Percentiles rank a stretch among this genome's conserved stretches.
phyloP scores from a whole-genome alignment of 1,140 invertebrate species.

The Heliconius nattereri region DNA sequence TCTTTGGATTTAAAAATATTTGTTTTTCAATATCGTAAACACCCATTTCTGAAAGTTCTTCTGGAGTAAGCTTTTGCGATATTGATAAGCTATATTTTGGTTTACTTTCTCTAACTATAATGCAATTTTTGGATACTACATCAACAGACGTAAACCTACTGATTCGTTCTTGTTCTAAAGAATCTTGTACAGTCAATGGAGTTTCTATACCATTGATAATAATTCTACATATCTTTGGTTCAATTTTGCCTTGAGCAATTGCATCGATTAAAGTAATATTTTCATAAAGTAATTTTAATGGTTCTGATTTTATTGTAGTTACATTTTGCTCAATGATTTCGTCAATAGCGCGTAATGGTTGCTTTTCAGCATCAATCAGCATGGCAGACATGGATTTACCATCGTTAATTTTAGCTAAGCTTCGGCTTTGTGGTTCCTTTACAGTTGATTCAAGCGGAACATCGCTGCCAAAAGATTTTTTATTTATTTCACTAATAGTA shows the following conservation, averaged over 20 bases:
- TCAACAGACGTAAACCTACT: conserved; percentile 86
- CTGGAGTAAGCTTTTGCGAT: conserved; percentile 83
- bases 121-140: conserved; percentile 75
- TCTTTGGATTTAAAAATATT: conserved; percentile 90
- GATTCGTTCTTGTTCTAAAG: conserved; percentile 84
- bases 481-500: neutral
- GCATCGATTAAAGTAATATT: conserved; percentile 85
- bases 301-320: conserved; percentile 58
- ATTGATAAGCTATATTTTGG: conserved; percentile 71
- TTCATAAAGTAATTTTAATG: conserved; percentile 63
- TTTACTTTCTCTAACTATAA: conserved; percentile 66
- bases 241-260: conserved; percentile 87
- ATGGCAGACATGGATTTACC: conserved; percentile 63
- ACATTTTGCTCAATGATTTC: conserved; percentile 76
- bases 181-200: conserved; percentile 83
- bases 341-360: conserved; percentile 73
- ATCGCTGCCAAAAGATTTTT: neutral
- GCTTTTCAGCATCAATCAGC: conserved; percentile 71
- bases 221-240: conserved; percentile 87
- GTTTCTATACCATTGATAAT: conserved; percentile 82
- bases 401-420: conserved; percentile 34
- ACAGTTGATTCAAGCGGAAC: neutral
- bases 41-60: conserved; percentile 86
- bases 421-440: neutral
- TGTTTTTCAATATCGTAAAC: conserved; percentile 88